These are phyloP conservation scores for Yponomeuta evonymella DNA, from an alignment of 2,888 invertebrate species.

Conservation along the genomic window DNA sequence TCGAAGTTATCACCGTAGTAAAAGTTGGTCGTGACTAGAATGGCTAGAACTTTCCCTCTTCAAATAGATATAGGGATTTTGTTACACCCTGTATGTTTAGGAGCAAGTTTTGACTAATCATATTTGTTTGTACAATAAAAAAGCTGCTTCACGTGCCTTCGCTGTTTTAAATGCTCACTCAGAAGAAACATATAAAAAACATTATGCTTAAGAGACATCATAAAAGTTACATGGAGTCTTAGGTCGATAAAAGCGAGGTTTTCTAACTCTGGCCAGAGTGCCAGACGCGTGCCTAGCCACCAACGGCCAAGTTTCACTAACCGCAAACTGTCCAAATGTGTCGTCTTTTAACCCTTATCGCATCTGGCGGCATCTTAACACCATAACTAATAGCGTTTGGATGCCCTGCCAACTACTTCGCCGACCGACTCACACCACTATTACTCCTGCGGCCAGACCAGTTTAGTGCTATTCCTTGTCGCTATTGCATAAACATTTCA, in stretches of 20 bases:
- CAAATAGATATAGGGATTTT: too few relatives aligned
- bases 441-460: not conserved
- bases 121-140: too few relatives aligned
- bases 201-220: not conserved
- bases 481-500: not conserved
- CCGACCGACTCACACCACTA: not conserved
- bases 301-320: slow-evolving; percentile 30
- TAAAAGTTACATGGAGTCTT: not conserved
- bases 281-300: not conserved
- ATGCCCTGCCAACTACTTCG: slow-evolving; percentile 12
- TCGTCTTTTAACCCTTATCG: slow-evolving; percentile 29
- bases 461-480: not conserved
- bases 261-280: not conserved
- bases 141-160: too few relatives aligned
- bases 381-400: slow-evolving; percentile 14
- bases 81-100: too few relatives aligned
- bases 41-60: too few relatives aligned
- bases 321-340: slow-evolving; percentile 26
- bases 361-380: slow-evolving; percentile 28
- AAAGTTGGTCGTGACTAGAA: too few relatives aligned
- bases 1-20: too few relatives aligned
- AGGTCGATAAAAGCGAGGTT: not conserved
- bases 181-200: too few relatives aligned
- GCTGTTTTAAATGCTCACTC: too few relatives aligned
- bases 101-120: too few relatives aligned